Evolutionary conservation across 2,113 vertebrate genomes (phyloP).

Genomic region (Alligator mississippiensis): DNA sequence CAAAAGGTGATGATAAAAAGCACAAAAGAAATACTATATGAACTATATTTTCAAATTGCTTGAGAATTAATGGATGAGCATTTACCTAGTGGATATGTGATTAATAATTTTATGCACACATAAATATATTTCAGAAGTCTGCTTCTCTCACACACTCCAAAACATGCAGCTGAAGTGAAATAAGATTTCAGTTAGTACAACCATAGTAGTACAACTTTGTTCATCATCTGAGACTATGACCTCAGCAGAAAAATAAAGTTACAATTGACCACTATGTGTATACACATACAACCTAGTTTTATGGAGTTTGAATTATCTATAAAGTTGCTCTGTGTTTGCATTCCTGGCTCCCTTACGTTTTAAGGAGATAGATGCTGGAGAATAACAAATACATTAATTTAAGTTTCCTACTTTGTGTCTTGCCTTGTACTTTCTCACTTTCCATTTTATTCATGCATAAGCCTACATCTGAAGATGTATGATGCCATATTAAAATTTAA

Average conservation of each 20-base stretch:
- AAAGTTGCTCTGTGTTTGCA: not conserved
- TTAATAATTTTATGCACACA: not conserved
- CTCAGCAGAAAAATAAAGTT: not conserved
- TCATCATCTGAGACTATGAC: not conserved
- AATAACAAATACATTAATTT: not conserved
- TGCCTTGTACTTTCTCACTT: not conserved
- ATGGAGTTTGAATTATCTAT: not conserved
- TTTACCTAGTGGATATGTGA: not conserved
- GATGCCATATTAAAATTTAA: not conserved
- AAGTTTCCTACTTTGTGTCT: not conserved
- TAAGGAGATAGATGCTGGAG: not conserved
- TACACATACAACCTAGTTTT: not conserved
- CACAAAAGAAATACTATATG: not conserved
- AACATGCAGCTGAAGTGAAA: constrained; percentile 10
- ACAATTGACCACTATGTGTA: not conserved
- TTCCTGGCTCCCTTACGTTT: not conserved
- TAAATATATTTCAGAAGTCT: not conserved
- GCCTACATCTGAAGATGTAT: not conserved
- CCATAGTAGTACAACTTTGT: not conserved
- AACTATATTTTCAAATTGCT: not conserved
- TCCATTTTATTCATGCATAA: not conserved
- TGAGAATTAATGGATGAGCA: not conserved
- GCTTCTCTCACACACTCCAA: not conserved
- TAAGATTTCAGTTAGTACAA: not conserved
- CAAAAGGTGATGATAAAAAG: not conserved